phyloP scores from a whole-genome alignment of 2,797 vertebrate species.

The Mormyrus proboscirostris region DNA sequence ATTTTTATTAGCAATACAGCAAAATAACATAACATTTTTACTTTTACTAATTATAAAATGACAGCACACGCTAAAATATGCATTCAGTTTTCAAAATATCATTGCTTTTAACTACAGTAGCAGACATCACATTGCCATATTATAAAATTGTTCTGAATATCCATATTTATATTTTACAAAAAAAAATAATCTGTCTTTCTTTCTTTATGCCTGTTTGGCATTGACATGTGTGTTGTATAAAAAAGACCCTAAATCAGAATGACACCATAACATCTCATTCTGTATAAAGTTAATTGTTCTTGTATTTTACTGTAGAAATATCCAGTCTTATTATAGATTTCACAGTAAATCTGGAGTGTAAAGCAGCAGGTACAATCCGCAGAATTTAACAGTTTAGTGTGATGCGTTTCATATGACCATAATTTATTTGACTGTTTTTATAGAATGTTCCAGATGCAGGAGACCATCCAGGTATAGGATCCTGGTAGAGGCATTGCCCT shows the following conservation, averaged over 20 bases:
- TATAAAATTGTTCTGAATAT: neutral
- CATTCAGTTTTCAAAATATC: neutral
- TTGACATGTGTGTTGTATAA: neutral
- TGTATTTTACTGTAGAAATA: neutral
- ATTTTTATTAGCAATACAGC: neutral
- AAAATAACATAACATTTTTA: neutral
- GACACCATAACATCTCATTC: neutral
- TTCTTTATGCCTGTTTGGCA: neutral
- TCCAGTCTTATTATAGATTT: neutral
- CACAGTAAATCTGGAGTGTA: neutral
- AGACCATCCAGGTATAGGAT: neutral
- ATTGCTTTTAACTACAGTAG: neutral
- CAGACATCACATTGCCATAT: neutral
- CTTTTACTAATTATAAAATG: neutral
- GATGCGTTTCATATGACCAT: neutral
- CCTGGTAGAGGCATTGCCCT: neutral
- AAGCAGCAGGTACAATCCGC: neutral
- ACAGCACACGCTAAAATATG: neutral
- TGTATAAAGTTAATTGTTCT: neutral
- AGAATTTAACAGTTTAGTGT: neutral
- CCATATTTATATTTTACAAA: neutral
- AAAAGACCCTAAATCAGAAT: neutral
- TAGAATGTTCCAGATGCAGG: neutral
- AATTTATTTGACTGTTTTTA: neutral
- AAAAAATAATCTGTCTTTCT: neutral